These are phyloP conservation scores for Anabacerthia variegaticeps DNA, from an alignment of 2,797 vertebrate species.

Conservation along the genomic window DNA sequence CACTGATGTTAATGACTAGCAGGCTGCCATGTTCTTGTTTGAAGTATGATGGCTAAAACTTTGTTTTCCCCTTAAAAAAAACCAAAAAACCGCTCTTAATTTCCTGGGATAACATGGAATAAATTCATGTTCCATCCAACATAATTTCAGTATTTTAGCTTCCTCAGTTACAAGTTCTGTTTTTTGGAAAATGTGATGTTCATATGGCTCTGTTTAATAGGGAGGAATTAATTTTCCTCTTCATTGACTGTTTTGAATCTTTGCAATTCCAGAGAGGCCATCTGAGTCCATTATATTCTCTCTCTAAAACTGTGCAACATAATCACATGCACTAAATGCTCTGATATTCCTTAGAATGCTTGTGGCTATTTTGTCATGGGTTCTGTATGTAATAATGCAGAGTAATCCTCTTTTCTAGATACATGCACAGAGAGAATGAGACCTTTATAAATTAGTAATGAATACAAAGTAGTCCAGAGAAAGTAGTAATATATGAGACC, in stretches of 20 bases:
- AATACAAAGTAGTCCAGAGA: background rate
- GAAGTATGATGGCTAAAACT: background rate
- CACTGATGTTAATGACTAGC: conserved; percentile 37
- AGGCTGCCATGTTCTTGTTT: conserved; percentile 15
- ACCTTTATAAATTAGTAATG: background rate
- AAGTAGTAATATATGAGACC: background rate
- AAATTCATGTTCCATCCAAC: background rate
- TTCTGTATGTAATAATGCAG: background rate
- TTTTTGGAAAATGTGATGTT: conserved; percentile 30
- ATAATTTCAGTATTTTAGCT: background rate
- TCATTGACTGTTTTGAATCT: background rate
- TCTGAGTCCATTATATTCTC: background rate
- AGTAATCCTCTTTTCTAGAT: conserved; percentile 7
- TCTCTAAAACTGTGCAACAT: conserved; percentile 1
- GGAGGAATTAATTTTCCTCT: conserved; percentile 17
- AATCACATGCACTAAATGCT: background rate
- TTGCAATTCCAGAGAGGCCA: background rate
- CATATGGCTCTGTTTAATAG: background rate
- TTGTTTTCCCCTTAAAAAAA: background rate
- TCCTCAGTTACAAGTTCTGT: background rate
- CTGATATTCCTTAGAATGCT: background rate
- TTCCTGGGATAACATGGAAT: background rate
- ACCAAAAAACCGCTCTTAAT: background rate
- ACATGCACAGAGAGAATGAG: background rate
- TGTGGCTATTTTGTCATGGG: background rate